These are phyloP conservation scores for Euproctis similis DNA, from an alignment of 2,888 invertebrate genomes.

Conservation along the genomic window DNA sequence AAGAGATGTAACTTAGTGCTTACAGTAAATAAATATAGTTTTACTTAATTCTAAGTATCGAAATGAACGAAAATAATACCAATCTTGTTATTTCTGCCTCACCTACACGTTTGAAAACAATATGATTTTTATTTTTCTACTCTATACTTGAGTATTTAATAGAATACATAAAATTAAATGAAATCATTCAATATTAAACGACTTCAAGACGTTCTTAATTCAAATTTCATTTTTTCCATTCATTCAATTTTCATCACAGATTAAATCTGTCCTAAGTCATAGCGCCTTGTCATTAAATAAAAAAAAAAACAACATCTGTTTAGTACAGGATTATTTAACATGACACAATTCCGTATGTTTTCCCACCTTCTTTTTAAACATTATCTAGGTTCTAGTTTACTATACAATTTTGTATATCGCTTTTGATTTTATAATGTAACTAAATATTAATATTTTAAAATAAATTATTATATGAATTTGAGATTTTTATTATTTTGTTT, in stretches of 20 bases:
- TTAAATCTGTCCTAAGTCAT: no score
- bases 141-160: no score
- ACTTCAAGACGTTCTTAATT: no score
- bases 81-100: no score
- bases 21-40: conserved; percentile 17
- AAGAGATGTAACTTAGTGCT: conserved; percentile 72
- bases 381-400: conserved; percentile 17
- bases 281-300: no score
- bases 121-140: no score
- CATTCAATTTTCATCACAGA: no score
- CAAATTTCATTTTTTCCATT: no score
- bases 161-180: no score
- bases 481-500: conserved; percentile 2
- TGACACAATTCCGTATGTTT: conserved; percentile 8
- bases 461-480: conserved; percentile 22
- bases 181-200: no score
- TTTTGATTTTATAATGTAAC: conserved; percentile 23
- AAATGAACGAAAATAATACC: no score
- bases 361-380: conserved; percentile 33
- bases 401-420: conserved; percentile 28
- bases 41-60: conserved; percentile 25
- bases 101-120: no score
- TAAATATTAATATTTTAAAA: conserved; percentile 23
- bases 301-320: not conserved
- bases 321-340: not conserved